A percentile compares a stretch with the other conserved stretches of the same genome.
phyloP scores from a whole-genome alignment of 2,888 invertebrate genomes.

The Scrobipalpa atriplicella region DNA sequence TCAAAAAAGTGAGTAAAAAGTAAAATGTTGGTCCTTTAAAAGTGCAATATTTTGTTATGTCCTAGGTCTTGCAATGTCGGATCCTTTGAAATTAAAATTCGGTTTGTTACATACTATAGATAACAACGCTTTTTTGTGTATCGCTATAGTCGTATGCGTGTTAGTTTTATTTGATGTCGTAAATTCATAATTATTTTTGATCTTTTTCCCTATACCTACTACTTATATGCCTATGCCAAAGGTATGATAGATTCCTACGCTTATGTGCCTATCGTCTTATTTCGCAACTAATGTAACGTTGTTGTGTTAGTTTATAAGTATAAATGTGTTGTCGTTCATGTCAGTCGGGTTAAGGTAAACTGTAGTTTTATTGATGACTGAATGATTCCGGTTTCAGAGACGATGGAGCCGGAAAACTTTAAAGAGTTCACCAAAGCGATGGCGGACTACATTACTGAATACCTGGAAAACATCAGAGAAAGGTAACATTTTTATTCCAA shows the following conservation, averaged over 20 bases:
- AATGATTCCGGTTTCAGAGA: conserved; percentile 50
- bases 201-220: too few relatives aligned
- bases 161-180: background rate
- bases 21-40: background rate
- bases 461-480: conserved; percentile 96
- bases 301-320: too few relatives aligned
- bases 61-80: conserved; percentile 57
- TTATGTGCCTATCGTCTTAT: too few relatives aligned
- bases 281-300: too few relatives aligned
- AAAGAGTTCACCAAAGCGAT: conserved; percentile 95
- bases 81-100: conserved; percentile 58
- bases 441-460: conserved; percentile 96
- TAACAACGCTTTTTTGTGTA: background rate
- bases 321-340: background rate
- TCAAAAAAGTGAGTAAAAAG: too few relatives aligned
- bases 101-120: conserved; percentile 56
- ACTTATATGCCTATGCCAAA: too few relatives aligned
- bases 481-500: conserved; percentile 79
- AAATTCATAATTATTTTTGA: too few relatives aligned
- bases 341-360: background rate
- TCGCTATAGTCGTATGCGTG: background rate
- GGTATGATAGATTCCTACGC: too few relatives aligned
- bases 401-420: conserved; percentile 92
- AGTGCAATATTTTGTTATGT: conserved; percentile 17
- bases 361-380: background rate